phyloP scores from a whole-genome alignment of 2,113 vertebrate species.

The Pipa parva region DNA sequence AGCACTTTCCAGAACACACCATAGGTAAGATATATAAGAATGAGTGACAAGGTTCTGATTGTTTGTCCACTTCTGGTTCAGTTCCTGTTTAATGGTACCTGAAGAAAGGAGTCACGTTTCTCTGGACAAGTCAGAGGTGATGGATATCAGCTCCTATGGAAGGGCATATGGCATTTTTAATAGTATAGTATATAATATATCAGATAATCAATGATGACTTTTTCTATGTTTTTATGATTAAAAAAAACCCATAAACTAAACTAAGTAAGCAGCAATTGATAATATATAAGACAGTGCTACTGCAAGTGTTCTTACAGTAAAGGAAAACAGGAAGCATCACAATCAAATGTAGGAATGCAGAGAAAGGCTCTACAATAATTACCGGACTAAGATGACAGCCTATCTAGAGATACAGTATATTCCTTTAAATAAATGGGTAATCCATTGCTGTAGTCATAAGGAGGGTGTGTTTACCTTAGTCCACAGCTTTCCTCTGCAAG shows the following conservation, averaged over 20 bases:
- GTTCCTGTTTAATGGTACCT: not conserved
- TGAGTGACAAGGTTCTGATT: not conserved
- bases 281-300: too few relatives aligned
- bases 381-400: too few relatives aligned
- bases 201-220: not conserved
- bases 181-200: not conserved
- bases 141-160: not conserved
- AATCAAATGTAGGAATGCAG: too few relatives aligned
- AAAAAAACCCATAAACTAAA: too few relatives aligned
- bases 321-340: too few relatives aligned
- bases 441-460: too few relatives aligned
- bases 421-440: not conserved
- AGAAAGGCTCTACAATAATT: too few relatives aligned
- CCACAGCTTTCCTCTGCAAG: slow-evolving; percentile 67
- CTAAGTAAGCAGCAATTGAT: too few relatives aligned
- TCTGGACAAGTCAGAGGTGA: slow-evolving; percentile 45
- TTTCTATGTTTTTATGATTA: too few relatives aligned
- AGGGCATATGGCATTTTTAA: not conserved
- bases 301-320: too few relatives aligned
- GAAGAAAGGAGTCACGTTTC: not conserved
- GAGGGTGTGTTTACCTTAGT: slow-evolving; percentile 55
- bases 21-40: not conserved
- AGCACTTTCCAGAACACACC: not conserved
- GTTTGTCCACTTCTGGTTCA: slow-evolving; percentile 23
- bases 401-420: too few relatives aligned